Evolutionary conservation across 2,113 vertebrate species (phyloP), one percentile per base, ranked within the genome.

Genomic region (Corydoras maculifer): DNA sequence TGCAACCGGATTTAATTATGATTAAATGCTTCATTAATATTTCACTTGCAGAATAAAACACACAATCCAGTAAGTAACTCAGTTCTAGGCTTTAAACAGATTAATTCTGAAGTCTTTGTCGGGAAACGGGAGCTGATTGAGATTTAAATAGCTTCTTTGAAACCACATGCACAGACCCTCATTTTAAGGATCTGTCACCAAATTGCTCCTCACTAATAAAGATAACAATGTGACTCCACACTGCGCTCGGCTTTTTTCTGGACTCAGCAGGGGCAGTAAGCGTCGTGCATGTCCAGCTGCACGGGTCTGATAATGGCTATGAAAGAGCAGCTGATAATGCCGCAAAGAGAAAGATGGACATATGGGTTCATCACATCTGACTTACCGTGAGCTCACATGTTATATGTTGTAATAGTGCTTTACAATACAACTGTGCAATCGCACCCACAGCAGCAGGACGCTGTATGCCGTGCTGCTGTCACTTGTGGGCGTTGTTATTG

Each of bases 1-100:
- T 60, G 32, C 58, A 65, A 72, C 75, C 61, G 59, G 32, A 51
- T 65, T 68, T 75, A 72, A 75, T 78, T 78, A 75, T 78, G 73
- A 69, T 75, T 75, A 69, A 75, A 25, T 55, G 65, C 73, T 69
- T 72, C 50, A 75, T 78, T 69, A 72, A 75, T 78, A 78, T 75
- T 75, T 62, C 35, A 75, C 65, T 58, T 65, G 53, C 61, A 31
- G 2, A 0, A n/a, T 65, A 60, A 69, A 54, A 32, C 54, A 59
- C 60, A 67, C 51, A 31, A 60, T 31, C 35, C 9, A 58, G 31
- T 57, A 68, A 43, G 9, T 72, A 68, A 53, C 64, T 69, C 31
- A 58, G 69, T 53, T 43, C 35, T 43, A 4, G 35, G 35, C 35
- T 43, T 43, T 43, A 43, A 43, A 8, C 35, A 43, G 35, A 43